These are phyloP conservation scores for Chironomus tepperi DNA, from an alignment of 1,140 invertebrate species.

Conservation along the genomic window DNA sequence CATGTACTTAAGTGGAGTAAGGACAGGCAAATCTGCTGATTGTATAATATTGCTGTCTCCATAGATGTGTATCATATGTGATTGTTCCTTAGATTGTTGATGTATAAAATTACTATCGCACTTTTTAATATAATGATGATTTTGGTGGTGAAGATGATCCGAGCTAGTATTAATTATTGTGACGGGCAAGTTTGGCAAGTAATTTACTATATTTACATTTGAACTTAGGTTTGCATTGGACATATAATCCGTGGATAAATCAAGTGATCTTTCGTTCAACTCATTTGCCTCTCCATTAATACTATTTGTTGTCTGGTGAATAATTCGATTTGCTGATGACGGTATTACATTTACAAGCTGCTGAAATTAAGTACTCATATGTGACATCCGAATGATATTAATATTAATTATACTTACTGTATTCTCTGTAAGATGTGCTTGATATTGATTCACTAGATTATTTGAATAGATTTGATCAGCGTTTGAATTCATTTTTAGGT, in stretches of 20 bases:
- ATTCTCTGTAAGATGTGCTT: not conserved
- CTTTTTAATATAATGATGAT: not conserved
- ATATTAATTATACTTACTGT: not conserved
- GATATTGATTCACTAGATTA: not conserved
- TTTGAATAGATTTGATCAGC: not conserved
- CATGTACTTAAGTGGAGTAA: not conserved
- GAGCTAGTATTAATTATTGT: not conserved
- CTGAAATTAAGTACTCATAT: not conserved
- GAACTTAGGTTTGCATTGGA: not conserved
- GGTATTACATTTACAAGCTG: not conserved
- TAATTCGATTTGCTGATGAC: not conserved
- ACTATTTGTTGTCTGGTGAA: not conserved
- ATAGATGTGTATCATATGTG: not conserved
- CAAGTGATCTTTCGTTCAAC: not conserved
- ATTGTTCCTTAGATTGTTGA: not conserved
- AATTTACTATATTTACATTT: slow-evolving; percentile 3
- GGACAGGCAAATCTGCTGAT: not conserved
- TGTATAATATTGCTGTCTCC: not conserved
- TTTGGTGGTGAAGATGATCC: not conserved
- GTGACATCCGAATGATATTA: not conserved
- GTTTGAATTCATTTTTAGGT: slow-evolving; percentile 25
- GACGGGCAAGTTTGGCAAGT: not conserved
- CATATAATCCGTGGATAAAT: not conserved
- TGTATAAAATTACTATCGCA: not conserved
- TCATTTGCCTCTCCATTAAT: not conserved